Evolutionary conservation across 2,113 vertebrate species (phyloP).

Genomic region (Eira barbara): DNA sequence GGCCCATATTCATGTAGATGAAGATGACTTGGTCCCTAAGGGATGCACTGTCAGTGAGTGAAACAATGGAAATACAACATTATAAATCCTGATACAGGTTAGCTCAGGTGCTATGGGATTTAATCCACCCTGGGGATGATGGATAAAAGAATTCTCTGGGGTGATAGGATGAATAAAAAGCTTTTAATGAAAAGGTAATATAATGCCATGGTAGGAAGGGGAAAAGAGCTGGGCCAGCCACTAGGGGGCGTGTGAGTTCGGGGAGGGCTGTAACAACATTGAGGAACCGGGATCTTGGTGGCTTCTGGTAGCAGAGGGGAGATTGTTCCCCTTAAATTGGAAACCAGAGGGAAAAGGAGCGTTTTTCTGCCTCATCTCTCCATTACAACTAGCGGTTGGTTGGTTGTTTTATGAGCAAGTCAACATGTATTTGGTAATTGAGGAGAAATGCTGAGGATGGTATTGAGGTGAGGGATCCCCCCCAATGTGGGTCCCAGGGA

Average conservation of each 20-base stretch:
- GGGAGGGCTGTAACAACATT: background rate
- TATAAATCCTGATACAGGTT: background rate
- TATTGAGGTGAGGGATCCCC: background rate
- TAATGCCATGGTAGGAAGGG: background rate
- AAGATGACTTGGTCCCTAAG: background rate
- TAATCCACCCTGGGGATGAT: background rate
- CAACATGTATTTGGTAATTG: background rate
- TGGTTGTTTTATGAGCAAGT: background rate
- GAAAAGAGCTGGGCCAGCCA: background rate
- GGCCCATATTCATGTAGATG: background rate
- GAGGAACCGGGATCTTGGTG: background rate
- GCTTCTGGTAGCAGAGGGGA: background rate
- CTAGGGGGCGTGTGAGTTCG: background rate
- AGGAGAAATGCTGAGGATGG: background rate
- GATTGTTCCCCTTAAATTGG: background rate
- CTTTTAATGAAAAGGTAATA: slow-evolving; percentile 13
- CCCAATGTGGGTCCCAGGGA: background rate
- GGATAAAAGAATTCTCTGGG: background rate
- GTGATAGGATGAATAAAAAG: background rate
- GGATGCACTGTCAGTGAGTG: background rate
- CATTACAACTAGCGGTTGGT: background rate
- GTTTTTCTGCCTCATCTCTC: background rate
- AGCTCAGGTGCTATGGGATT: background rate
- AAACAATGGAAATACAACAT: background rate
- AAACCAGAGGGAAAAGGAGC: background rate